Base-by-base conservation (phyloP, 2,113 vertebrate genomes). In the Cygnus atratus region DNA sequence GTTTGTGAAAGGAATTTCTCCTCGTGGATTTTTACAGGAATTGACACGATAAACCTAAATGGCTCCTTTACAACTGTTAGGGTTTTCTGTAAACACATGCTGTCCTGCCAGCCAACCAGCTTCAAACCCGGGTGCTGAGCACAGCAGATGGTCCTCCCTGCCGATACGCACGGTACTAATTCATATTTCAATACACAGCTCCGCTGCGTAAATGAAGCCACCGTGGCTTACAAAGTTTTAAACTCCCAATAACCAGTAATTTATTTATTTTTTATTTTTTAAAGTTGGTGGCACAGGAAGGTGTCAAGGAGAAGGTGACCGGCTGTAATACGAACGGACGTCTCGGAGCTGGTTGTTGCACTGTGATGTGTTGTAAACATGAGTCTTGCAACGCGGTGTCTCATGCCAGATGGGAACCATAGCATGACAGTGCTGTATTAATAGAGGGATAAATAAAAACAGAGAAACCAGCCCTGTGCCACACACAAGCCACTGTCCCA, bases 31-130 rank as follows among this genome's bases (percentile, higher is more conserved):
- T 94, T 88, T 89, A 92, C 92, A 95, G 93, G 90, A 95, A 97
- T 87, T 96, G 96, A 94, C 95, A 96, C 22, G 94, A 96, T 96
- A 97, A 96, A 97, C 96, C 95, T 97, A 96, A 96, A 96, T 96
- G 96, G 95, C 96, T 97, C 88, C 93, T 95, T 96, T 96, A 96
- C 95, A 96, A 96, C 96, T 96, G 96, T 95, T 96, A 96, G 92
- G 92, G 95, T 96, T 96, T 97, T 96, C 96, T 96, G 94, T 97
- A 97, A 96, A 96, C 95, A 96, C 95, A 96, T 96, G 93, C 95
- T 96, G 96, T 96, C 95, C 95, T 95, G 95, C 95, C 94, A 96
- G 96, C 96, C 96, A 97, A 95, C 96, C 95, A 95, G 96, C 96
- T 96, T 96, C 96, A 95, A 94, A 94, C 52, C 84, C 88, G 91